A percentile compares a stretch with the other conserved stretches of the same genome.
Evolutionary conservation across 1,140 invertebrate species (phyloP).

Genomic region (Listronotus oregonensis): DNA sequence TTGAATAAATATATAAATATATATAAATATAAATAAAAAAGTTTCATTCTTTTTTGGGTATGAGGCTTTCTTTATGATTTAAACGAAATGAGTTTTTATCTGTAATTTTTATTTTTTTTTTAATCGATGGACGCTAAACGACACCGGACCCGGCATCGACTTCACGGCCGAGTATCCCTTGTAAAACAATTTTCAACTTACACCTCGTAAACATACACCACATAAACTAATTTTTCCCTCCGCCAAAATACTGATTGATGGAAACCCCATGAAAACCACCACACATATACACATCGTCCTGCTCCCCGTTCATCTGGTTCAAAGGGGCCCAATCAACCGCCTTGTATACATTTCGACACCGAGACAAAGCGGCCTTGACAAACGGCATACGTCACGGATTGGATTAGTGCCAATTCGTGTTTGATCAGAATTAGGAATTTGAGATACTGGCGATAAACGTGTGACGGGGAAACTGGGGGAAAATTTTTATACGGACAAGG

Average conservation of each 20-base stretch:
- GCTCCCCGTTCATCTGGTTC: neutral
- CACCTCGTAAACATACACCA: neutral
- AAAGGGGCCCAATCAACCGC: slow-evolving; percentile 5
- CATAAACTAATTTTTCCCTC: neutral
- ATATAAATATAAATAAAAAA: no score
- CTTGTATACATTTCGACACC: neutral
- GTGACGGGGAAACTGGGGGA: no score
- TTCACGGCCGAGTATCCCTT: no score
- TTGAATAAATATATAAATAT: no score
- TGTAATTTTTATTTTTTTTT: no score
- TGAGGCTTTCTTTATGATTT: no score
- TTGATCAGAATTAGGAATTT: slow-evolving; percentile 4
- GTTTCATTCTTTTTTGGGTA: no score
- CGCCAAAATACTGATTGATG: neutral
- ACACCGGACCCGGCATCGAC: no score
- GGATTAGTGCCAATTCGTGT: slow-evolving; percentile 2
- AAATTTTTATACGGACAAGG: no score
- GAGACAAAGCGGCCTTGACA: slow-evolving; percentile 1
- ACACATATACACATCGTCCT: neutral
- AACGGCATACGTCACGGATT: neutral
- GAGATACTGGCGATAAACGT: neutral
- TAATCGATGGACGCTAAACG: no score
- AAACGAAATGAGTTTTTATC: no score
- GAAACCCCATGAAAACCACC: neutral
- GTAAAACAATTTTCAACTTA: no score